These are phyloP conservation scores for Tenualosa thibaudeaui DNA, from an alignment of 2,797 vertebrate species.

Conservation along the genomic window DNA sequence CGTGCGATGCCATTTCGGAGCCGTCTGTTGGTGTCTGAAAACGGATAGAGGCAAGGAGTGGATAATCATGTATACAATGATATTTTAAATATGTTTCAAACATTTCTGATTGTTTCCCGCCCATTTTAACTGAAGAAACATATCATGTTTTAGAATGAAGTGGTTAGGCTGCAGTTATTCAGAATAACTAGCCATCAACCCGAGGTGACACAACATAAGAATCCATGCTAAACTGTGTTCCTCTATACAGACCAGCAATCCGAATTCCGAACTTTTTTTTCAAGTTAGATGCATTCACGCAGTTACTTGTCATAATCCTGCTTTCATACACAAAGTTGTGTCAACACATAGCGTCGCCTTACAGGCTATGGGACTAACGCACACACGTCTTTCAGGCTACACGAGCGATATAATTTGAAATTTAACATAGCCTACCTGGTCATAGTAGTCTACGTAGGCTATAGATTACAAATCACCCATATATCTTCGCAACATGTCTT, in stretches of 20 bases:
- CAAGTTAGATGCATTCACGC: neutral
- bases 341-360: neutral
- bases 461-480: neutral
- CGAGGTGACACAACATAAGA: neutral
- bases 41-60: constrained; percentile 42
- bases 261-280: neutral
- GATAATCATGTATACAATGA: constrained; percentile 34
- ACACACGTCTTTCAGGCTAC: neutral
- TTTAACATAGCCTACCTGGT: constrained; percentile 38
- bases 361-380: neutral
- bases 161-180: constrained; percentile 3
- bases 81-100: constrained; percentile 47
- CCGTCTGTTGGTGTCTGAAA: constrained; percentile 39
- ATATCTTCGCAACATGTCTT: constrained; percentile 21
- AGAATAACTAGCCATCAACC: neutral
- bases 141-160: constrained; percentile 19
- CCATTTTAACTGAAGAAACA: constrained; percentile 65
- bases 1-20: neutral
- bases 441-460: neutral
- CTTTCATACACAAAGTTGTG: neutral
- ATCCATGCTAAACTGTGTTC: neutral
- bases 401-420: constrained; percentile 29
- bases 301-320: constrained; percentile 1
- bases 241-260: neutral
- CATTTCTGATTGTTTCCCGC: constrained; percentile 66